These are phyloP conservation scores for Xiphorhynchus elegans DNA, from an alignment of 2,113 vertebrate species.

Conservation along the genomic window DNA sequence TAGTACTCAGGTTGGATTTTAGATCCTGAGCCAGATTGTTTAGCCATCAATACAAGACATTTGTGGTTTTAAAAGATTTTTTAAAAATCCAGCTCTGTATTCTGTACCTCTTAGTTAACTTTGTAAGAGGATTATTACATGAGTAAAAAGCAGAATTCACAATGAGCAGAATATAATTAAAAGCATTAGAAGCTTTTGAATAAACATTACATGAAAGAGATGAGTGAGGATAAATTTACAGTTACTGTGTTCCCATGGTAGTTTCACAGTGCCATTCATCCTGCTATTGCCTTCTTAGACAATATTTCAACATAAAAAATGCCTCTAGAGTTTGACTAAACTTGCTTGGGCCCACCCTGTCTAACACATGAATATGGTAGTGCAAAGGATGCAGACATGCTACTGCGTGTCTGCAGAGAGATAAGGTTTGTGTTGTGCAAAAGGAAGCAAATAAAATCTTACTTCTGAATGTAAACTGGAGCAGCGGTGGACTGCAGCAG, in stretches of 20 bases:
- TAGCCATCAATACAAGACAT: not conserved
- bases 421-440: constrained; percentile 10
- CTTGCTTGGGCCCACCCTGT: not conserved
- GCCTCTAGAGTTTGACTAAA: not conserved
- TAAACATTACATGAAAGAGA: not conserved
- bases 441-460: not conserved
- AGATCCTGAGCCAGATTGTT: not conserved
- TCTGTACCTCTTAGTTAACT: not conserved
- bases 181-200: not conserved
- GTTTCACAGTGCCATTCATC: not conserved
- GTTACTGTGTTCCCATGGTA: not conserved
- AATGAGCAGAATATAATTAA: not conserved
- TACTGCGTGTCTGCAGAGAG: not conserved
- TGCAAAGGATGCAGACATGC: not conserved
- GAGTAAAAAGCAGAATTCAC: not conserved
- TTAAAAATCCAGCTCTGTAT: not conserved
- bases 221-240: not conserved
- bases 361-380: not conserved
- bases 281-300: not conserved
- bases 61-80: not conserved
- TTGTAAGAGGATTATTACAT: not conserved
- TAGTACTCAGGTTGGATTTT: not conserved
- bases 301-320: not conserved
- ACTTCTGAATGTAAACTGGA: not conserved
- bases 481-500: not conserved